Evolutionary conservation across 1,140 invertebrate species (phyloP).

Genomic region (Prorops nasuta): DNA sequence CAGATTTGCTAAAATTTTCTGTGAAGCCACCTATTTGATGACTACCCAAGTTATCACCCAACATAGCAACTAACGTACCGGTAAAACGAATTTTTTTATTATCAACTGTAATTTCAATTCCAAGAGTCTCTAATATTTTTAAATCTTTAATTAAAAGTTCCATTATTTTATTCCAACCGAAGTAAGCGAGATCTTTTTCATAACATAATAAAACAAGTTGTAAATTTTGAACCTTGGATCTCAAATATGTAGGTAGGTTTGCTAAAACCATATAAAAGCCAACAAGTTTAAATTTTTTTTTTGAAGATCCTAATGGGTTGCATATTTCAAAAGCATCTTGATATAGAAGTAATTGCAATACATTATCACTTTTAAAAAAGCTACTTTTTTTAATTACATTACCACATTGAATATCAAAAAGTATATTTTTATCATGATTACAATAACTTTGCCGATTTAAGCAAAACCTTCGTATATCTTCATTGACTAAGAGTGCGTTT

Average conservation of each 20-base stretch:
- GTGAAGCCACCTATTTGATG: not conserved
- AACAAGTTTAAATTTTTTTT: conserved; percentile 29
- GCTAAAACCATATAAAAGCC: no score
- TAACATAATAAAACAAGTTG: no score
- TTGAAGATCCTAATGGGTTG: conserved; percentile 28
- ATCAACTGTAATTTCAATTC: not conserved
- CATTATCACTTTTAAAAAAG: conserved; percentile 19
- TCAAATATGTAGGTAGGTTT: conserved; percentile 10
- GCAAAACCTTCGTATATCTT: no score
- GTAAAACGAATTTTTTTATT: not conserved
- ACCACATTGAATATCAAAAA: not conserved
- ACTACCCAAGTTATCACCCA: no score
- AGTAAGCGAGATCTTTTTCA: conserved; percentile 22
- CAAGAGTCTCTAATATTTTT: not conserved
- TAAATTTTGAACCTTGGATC: conserved; percentile 7
- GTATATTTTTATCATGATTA: no score
- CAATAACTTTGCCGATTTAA: no score
- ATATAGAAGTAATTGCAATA: conserved; percentile 21
- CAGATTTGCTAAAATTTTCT: not conserved
- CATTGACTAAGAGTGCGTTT: no score
- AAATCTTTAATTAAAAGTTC: not conserved
- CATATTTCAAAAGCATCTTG: conserved; percentile 35
- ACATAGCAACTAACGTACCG: not conserved
- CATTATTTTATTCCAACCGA: conserved; percentile 11
- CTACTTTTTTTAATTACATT: not conserved